phyloP scores from a whole-genome alignment of 1,140 invertebrate species.

The Mactra quadrangularis region DNA sequence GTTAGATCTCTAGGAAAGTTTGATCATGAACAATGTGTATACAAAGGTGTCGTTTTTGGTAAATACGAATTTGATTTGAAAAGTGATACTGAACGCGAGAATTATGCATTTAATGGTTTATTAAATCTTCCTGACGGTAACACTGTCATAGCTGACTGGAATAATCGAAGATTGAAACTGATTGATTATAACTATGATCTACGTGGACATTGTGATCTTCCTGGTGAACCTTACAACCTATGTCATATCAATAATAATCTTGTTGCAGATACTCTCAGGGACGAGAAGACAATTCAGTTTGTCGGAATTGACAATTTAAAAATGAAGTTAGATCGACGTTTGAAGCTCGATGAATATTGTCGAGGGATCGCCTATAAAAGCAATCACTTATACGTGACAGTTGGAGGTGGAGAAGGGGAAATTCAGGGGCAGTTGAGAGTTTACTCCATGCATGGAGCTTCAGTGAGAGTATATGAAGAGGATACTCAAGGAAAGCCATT shows the following conservation, averaged over 20 bases:
- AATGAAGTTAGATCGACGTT: slow-evolving; percentile 13
- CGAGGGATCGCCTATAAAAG: slow-evolving; percentile 45
- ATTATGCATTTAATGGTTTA: slow-evolving; percentile 49
- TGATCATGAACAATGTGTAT: slow-evolving; percentile 44
- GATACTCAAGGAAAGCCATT: slow-evolving; percentile 39
- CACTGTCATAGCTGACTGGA: slow-evolving; percentile 40
- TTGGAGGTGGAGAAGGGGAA: slow-evolving; percentile 39
- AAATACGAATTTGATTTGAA: slow-evolving; percentile 37
- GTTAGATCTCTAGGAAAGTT: slow-evolving; percentile 34
- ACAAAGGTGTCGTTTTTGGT: slow-evolving; percentile 22
- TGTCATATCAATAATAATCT: slow-evolving; percentile 7
- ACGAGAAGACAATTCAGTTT: slow-evolving; percentile 49
- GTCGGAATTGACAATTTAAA: slow-evolving; percentile 8
- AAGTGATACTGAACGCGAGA: slow-evolving; percentile 22
- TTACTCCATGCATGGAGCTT: slow-evolving; percentile 26
- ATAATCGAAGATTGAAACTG: slow-evolving; percentile 36
- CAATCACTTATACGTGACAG: slow-evolving; percentile 32
- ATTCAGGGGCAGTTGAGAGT: slow-evolving; percentile 51
- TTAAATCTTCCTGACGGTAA: slow-evolving; percentile 36
- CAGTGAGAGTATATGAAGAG: slow-evolving; percentile 46
- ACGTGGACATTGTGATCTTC: slow-evolving; percentile 38
- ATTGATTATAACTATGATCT: slow-evolving; percentile 22
- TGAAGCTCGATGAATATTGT: slow-evolving; percentile 56
- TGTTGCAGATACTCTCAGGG: slow-evolving; percentile 24
- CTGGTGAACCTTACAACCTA: slow-evolving; percentile 32